phyloP scores from a whole-genome alignment of 2,113 vertebrate genomes.

The Nesoenas mayeri region DNA sequence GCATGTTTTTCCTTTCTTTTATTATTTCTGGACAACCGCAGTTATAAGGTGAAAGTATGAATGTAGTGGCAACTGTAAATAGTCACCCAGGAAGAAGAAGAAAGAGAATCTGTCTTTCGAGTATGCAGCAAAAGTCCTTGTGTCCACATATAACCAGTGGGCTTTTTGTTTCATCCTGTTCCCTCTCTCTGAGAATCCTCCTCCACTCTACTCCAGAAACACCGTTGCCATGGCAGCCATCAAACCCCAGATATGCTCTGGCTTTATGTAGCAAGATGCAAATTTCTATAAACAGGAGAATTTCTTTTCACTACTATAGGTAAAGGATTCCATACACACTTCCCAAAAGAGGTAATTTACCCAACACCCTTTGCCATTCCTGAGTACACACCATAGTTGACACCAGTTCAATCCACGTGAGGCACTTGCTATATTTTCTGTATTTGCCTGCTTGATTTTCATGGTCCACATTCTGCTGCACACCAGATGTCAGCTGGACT shows the following conservation, averaged over 20 bases:
- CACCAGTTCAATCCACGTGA: background rate
- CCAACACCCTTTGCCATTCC: background rate
- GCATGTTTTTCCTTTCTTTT: background rate
- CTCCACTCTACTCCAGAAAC: background rate
- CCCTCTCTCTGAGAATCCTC: background rate
- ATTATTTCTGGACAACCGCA: background rate
- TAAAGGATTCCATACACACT: background rate
- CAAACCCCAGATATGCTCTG: slow-evolving; percentile 5
- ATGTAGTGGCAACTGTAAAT: background rate
- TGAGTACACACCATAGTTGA: background rate
- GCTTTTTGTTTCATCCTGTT: background rate
- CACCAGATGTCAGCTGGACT: background rate
- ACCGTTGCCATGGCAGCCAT: slow-evolving; percentile 46
- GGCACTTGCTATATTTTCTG: background rate
- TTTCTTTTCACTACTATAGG: background rate
- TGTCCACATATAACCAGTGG: background rate
- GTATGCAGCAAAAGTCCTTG: background rate
- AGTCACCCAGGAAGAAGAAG: background rate
- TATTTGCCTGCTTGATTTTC: background rate
- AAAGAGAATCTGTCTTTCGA: background rate
- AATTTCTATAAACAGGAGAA: background rate
- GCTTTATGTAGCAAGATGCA: background rate
- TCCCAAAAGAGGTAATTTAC: background rate
- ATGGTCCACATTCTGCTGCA: background rate
- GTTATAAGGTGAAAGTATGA: background rate